phyloP scores from a whole-genome alignment of 2,797 vertebrate species.

The Enteromius treurensis region DNA sequence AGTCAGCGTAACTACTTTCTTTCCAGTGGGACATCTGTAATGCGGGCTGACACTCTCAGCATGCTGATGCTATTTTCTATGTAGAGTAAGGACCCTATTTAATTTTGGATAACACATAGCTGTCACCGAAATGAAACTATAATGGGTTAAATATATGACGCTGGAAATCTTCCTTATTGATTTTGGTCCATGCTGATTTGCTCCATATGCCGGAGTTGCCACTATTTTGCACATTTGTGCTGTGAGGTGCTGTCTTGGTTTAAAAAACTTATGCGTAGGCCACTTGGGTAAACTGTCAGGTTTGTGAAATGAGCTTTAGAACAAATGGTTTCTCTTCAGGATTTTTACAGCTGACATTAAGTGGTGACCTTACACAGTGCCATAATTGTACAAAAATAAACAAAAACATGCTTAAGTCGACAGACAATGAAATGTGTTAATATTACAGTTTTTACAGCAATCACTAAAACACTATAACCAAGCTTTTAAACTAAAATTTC shows the following conservation, averaged over 20 bases:
- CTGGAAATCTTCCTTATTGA: not conserved
- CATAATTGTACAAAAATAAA: no score
- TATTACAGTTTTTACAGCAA: no score
- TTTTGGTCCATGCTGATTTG: slow-evolving; percentile 1
- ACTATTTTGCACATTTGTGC: not conserved
- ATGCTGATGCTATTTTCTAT: slow-evolving; percentile 30
- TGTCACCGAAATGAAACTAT: slow-evolving; percentile 9
- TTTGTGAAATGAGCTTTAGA: slow-evolving; percentile 3
- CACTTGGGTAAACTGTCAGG: slow-evolving; percentile 4
- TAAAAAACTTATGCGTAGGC: not conserved
- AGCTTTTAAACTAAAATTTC: no score
- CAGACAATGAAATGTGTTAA: no score
- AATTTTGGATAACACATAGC: slow-evolving; percentile 30
- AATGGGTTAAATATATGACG: not conserved
- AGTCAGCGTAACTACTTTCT: slow-evolving; percentile 18
- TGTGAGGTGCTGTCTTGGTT: slow-evolving; percentile 12
- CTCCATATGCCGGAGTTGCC: not conserved
- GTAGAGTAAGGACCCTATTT: slow-evolving; percentile 35
- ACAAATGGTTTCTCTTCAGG: not conserved
- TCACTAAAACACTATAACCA: no score
- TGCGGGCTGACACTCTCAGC: slow-evolving; percentile 18
- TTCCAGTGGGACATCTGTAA: slow-evolving; percentile 3
- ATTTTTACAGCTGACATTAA: not conserved
- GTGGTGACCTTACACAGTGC: not conserved
- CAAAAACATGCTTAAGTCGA: no score